Evolutionary conservation across 2,797 vertebrate species (phyloP).

Genomic region (Oreonectes daqikongensis): DNA sequence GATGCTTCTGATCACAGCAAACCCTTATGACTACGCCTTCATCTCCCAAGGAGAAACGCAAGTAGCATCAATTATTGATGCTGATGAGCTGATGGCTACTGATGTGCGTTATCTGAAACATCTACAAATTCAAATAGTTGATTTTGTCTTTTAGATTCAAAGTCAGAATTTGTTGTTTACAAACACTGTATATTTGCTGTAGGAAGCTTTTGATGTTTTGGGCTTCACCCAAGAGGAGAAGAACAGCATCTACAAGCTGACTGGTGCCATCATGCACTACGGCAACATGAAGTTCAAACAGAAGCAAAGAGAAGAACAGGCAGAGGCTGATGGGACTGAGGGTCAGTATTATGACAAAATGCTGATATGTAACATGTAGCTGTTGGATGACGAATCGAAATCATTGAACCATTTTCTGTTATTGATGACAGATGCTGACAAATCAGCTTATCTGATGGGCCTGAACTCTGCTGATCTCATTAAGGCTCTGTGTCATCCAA

Average conservation of each 20-base stretch:
- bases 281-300: conserved; percentile 90
- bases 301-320: conserved; percentile 84
- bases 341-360: conserved; percentile 39
- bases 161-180: too few relatives aligned
- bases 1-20: conserved; percentile 84
- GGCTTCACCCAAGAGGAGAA: conserved; percentile 85
- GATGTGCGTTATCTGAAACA: conserved; percentile 72
- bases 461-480: conserved; percentile 75
- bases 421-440: conserved; percentile 66
- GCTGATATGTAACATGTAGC: not conserved
- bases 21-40: conserved; percentile 84
- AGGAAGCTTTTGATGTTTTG: conserved; percentile 82
- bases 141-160: too few relatives aligned
- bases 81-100: conserved; percentile 83
- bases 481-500: conserved; percentile 70
- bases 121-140: too few relatives aligned
- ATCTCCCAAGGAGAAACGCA: conserved; percentile 88
- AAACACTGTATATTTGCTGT: not conserved
- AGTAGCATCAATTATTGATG: conserved; percentile 82
- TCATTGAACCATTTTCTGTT: not conserved
- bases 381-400: not conserved
- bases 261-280: conserved; percentile 84
- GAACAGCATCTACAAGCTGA: conserved; percentile 83
- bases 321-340: conserved; percentile 80
- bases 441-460: conserved; percentile 72